A percentile compares a stretch with the other conserved stretches of the same genome.
These are phyloP conservation scores for Tenualosa ilisha DNA, from an alignment of 2,797 vertebrate species.

Conservation along the genomic window DNA sequence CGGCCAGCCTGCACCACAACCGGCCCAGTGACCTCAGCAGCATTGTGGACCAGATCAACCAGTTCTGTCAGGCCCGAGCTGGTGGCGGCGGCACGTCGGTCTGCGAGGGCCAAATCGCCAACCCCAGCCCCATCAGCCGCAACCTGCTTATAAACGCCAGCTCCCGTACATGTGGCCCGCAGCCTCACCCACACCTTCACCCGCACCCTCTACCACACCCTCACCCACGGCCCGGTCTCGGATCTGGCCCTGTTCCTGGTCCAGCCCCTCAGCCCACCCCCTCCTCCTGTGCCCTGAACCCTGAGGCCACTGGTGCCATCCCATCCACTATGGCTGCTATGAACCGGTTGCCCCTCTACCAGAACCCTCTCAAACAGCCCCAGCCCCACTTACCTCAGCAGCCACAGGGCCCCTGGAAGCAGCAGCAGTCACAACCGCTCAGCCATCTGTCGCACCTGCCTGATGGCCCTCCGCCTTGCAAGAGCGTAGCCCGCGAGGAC, in stretches of 20 bases:
- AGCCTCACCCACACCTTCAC: slow-evolving; percentile 62
- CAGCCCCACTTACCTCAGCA: slow-evolving; percentile 76
- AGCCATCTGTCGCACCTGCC: slow-evolving; percentile 89
- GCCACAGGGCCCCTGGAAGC: slow-evolving; percentile 85
- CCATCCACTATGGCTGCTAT: slow-evolving; percentile 75
- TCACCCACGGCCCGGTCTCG: neutral
- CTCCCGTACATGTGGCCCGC: slow-evolving; percentile 89
- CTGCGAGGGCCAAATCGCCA: slow-evolving; percentile 80
- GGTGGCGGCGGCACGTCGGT: slow-evolving; percentile 79
- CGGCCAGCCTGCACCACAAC: slow-evolving; percentile 82
- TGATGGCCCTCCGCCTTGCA: slow-evolving; percentile 82
- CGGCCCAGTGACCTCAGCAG: slow-evolving; percentile 87
- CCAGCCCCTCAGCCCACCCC: neutral
- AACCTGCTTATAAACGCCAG: slow-evolving; percentile 97
- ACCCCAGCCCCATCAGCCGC: slow-evolving; percentile 95
- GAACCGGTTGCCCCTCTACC: slow-evolving; percentile 80
- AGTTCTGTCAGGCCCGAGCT: slow-evolving; percentile 93
- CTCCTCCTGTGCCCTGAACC: neutral
- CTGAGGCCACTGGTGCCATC: slow-evolving; percentile 63
- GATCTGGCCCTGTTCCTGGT: neutral
- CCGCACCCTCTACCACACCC: neutral
- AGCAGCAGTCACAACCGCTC: slow-evolving; percentile 76
- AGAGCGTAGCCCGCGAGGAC: slow-evolving; percentile 81
- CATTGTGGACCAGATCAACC: slow-evolving; percentile 97
- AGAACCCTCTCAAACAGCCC: slow-evolving; percentile 83